Base-by-base conservation (phyloP, 2,888 invertebrate species). In the Phyto melanocephala region DNA sequence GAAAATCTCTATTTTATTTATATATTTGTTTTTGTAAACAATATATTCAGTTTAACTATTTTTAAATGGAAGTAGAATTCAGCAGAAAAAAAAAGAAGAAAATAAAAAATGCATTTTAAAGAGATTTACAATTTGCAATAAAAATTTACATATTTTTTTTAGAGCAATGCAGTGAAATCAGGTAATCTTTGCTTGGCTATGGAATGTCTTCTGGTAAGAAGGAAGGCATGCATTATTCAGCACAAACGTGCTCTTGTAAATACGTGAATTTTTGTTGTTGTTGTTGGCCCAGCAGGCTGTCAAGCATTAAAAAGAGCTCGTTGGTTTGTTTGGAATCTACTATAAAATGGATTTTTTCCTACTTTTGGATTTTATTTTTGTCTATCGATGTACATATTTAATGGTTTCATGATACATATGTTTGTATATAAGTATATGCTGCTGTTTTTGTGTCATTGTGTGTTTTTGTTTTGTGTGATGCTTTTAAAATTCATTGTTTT, bases 401-500 rank as follows among this genome's bases (percentile, higher is more conserved):
- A n/a, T n/a, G n/a, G n/a, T n/a, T n/a, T n/a, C n/a, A n/a, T n/a
- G n/a, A n/a, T n/a, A n/a, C n/a, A n/a, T n/a, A n/a, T n/a, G n/a
- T n/a, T n/a, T n/a, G n/a, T n/a, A n/a, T n/a, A n/a, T n/a, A n/a
- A n/a, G n/a, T n/a, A n/a, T n/a, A n/a, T n/a, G n/a, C n/a, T n/a
- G n/a, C n/a, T n/a, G n/a, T n/a, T n/a, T n/a, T n/a, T n/a, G n/a
- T n/a, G n/a, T n/a, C n/a, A n/a, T n/a, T n/a, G n/a, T n/a, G 11
- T 65, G 22, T 72, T 15, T 35, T 35, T 28, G 15, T 45, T 70
- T 17, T 15, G 17, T 1, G 7, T 22, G 42, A 74, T 42, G 0
- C 50, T 50, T 67, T 76, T 62, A 15, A 76, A 50, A 76, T 60
- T 52, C 68, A 76, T 76, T 68, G 68, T 68, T 76, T 50, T 35